Evolutionary conservation across 2,797 vertebrate genomes (phyloP), one percentile per base, ranked within the genome.

Genomic region (Lepidocolaptes lacrymiger): DNA sequence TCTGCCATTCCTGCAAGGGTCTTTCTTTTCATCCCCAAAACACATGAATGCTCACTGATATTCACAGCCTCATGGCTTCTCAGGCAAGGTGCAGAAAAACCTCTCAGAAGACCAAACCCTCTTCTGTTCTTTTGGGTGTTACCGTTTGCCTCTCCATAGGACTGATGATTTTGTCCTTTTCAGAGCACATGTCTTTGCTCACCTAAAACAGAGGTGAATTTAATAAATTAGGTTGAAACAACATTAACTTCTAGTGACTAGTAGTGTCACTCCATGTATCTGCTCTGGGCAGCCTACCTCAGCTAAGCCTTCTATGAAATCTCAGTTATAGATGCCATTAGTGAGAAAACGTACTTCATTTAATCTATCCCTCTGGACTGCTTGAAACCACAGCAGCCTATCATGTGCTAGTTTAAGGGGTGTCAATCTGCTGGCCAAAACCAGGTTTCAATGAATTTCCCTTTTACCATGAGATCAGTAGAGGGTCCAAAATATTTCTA

Each of bases 151-250:
- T 84, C 41, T 83, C 54, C 61, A 80, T 20, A 49, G 20, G 26
- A 24, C 11, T 66, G 43, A 81, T 46, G 32, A 9, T 41, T 68
- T 82, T 96, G 76, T 55, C 64, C 44, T 95, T 96, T 74, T 63
- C 62, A 88, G 54, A 80, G 17, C 7, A 55, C 1, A 1, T 5
- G 2, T 43, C 39, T 79, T 69, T 75, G 39, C 6, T 85, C 69
- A 89, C 86, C 84, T 94, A 73, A 94, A 97, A 81, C 39, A 76
- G 30, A 92, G 78, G 4, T 56, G 71, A 52, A 91, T 93, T 92
- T 89, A 85, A 92, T 83, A 92, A 61, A 69, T 96, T 91, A 93
- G 91, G 68, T 96, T 91, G 96, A 85, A 79, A 92, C 64, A 92
- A 81, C 2, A 19, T 66, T 91, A 96, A 69, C 69, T 92, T 81